A percentile compares a stretch with the other conserved stretches of the same genome.
These are phyloP conservation scores for Mormyrus iriodes DNA, from an alignment of 2,113 vertebrate genomes.

Conservation along the genomic window DNA sequence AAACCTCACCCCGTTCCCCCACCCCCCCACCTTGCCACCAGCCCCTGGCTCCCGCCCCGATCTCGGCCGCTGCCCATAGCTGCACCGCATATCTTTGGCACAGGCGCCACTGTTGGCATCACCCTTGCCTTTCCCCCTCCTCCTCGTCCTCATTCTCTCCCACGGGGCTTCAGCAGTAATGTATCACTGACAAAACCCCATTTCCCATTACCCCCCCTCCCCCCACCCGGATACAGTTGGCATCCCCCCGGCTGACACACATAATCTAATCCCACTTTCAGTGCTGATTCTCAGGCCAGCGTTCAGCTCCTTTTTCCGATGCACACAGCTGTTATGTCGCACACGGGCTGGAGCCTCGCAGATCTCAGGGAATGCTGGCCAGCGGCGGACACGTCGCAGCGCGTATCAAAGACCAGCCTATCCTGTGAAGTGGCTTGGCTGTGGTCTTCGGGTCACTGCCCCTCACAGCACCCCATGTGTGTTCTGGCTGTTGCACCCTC, in stretches of 20 bases:
- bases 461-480: background rate
- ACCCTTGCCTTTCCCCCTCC: conserved; percentile 21
- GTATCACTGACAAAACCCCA: conserved; percentile 59
- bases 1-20: conserved; percentile 40
- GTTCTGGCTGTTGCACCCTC: background rate
- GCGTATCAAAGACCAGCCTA: background rate
- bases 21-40: conserved; percentile 5
- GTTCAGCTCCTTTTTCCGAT: background rate
- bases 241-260: conserved; percentile 46
- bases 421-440: background rate
- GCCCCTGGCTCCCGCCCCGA: conserved; percentile 24
- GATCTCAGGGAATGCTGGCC: background rate
- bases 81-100: background rate
- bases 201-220: conserved; percentile 57
- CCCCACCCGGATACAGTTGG: conserved; percentile 28
- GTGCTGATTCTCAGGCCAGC: background rate
- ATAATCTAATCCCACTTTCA: conserved; percentile 18
- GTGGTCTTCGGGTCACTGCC: background rate
- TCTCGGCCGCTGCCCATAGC: background rate
- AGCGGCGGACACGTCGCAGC: background rate
- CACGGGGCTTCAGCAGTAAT: conserved; percentile 51
- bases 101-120: conserved; percentile 21
- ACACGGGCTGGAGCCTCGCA: background rate
- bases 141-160: conserved; percentile 40
- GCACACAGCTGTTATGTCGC: conserved; percentile 21